Percentiles rank a stretch among this genome's conserved stretches.
These are phyloP conservation scores for Salvator merianae DNA, from an alignment of 2,113 vertebrate species.

Conservation along the genomic window DNA sequence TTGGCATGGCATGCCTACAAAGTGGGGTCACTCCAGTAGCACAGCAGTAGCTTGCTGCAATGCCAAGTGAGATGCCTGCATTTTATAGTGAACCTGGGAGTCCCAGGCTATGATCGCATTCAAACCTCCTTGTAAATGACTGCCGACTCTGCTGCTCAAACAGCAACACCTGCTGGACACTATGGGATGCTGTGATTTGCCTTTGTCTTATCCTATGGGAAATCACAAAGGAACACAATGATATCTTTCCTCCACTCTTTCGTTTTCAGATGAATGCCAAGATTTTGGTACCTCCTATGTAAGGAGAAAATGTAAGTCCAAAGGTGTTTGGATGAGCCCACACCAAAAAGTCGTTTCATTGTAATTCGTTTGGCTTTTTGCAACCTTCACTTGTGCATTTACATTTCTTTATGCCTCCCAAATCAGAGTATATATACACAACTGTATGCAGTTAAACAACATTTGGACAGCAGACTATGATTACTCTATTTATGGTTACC, in stretches of 20 bases:
- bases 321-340: constrained; percentile 8
- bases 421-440: neutral
- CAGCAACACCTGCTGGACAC: constrained; percentile 66
- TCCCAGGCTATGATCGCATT: neutral
- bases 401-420: neutral
- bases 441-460: neutral
- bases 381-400: constrained; percentile 10
- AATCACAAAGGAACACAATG: neutral
- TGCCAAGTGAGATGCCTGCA: constrained; percentile 34
- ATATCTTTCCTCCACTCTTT: neutral
- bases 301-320: neutral
- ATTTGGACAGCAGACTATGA: neutral
- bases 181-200: rapidly evolving
- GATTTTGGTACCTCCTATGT: neutral
- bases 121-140: neutral
- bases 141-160: constrained; percentile 42
- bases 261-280: neutral
- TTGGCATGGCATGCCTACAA: constrained; percentile 33
- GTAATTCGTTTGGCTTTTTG: too few species aligned
- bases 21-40: constrained; percentile 44
- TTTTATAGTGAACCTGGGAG: constrained; percentile 49
- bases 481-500: neutral
- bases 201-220: neutral
- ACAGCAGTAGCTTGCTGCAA: constrained; percentile 28
- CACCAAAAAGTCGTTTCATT: neutral